Percentiles rank a stretch among this genome's conserved stretches.
phyloP scores from a whole-genome alignment of 2,888 invertebrate species.

The Apotomis betuletana region DNA sequence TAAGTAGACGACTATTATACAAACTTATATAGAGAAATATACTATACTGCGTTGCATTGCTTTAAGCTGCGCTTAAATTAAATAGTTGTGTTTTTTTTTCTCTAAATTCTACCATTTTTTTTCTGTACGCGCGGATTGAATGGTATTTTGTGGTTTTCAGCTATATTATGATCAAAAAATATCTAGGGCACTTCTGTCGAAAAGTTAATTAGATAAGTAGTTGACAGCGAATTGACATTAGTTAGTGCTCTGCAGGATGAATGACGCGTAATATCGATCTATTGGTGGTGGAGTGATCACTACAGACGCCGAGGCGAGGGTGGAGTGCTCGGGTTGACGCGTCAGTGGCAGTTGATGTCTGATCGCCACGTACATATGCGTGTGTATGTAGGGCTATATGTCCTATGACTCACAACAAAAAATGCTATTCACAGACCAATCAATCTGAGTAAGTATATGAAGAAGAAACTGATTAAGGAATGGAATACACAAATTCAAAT shows the following conservation, averaged over 20 bases:
- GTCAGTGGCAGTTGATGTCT: constrained; percentile 22
- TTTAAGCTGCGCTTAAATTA: too few relatives aligned
- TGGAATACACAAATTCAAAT: too few relatives aligned
- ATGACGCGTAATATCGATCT: constrained; percentile 5
- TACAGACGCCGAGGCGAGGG: not conserved
- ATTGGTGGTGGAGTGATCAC: not conserved
- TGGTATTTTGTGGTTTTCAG: too few relatives aligned
- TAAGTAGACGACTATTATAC: too few relatives aligned
- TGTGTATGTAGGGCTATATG: not conserved
- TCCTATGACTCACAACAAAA: constrained; percentile 1
- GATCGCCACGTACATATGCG: not conserved
- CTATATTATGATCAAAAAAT: not conserved
- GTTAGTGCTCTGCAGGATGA: not conserved
- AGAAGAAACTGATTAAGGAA: too few relatives aligned
- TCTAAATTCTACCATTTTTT: too few relatives aligned
- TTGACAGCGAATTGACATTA: not conserved
- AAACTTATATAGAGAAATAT: too few relatives aligned
- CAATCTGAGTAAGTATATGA: too few relatives aligned
- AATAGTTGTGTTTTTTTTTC: too few relatives aligned
- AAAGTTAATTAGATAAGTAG: not conserved
- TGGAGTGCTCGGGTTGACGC: constrained; percentile 7
- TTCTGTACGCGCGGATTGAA: too few relatives aligned
- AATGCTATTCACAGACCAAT: too few relatives aligned
- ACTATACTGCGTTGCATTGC: too few relatives aligned
- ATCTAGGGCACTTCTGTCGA: not conserved